Evolutionary conservation across 1,140 invertebrate species (phyloP), one percentile per base, ranked within the genome.

Genomic region (Drosophila auraria): DNA sequence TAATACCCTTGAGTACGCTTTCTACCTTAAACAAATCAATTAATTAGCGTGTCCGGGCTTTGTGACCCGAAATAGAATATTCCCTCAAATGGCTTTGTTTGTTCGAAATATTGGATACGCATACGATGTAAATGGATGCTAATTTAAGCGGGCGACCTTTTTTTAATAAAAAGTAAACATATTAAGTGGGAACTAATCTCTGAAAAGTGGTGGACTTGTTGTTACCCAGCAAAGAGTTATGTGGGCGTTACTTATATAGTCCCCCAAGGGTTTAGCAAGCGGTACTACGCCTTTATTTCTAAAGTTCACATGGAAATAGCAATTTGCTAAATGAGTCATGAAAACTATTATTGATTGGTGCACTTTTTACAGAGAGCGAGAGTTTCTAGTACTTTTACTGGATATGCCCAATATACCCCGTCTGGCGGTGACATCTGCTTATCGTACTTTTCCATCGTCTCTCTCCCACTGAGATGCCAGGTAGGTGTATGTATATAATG

Each of bases 61-160:
- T 38, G 17, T 49, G 44, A 68, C n/a, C 44, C 17, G 1, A 50
- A 40, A 50, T 66, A 50, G 59, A 68, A 30, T 38, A 30, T 50
- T 49, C 14, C 15, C 14, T 9, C 7, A 50, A 64, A 40, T 15
- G 14, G 25, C 9, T 63, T 50, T 50, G 14, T 63, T 49, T 64
- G 33, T 33, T 47, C 5, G 3, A 17, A 20, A 38, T 66, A n/a
- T 45, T n/a, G 15, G 44, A 44, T 20, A 36, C 5, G 47, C 15
- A 33, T 25, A 33, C 30, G 5, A 51, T 42, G 20, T 33, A 25
- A 71, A 47, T 56, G n/a, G 6, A 68, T 71, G 63, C 40, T 71
- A 47, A 71, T 45, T 56, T 36, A 27, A 68, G 14, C 25, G 30
- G 49, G 14, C 27, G 30, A 12, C 27, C 42, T 17, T 49, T 17